These are phyloP conservation scores for Diaperis boleti DNA, from an alignment of 2,888 invertebrate species.

Conservation along the genomic window DNA sequence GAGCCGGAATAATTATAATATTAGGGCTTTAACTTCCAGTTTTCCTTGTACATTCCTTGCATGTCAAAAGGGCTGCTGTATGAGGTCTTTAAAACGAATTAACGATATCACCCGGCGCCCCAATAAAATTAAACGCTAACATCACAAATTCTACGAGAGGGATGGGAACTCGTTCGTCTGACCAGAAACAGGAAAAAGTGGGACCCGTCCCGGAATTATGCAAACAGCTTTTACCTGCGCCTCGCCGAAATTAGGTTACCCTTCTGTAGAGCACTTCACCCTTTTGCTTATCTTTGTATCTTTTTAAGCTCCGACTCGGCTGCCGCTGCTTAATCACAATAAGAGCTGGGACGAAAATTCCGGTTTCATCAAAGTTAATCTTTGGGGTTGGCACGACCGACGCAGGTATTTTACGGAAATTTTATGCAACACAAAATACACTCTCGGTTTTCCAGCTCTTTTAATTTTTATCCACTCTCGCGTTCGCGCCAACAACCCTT, in stretches of 20 bases:
- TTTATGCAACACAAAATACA: background rate
- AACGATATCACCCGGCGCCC: slow-evolving; percentile 49
- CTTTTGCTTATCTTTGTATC: slow-evolving; percentile 16
- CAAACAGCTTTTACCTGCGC: slow-evolving; percentile 7
- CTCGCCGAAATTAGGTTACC: slow-evolving; percentile 13
- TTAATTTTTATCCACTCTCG: background rate
- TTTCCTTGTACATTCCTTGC: slow-evolving; percentile 56
- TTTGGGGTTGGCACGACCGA: too few relatives aligned
- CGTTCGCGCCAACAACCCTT: slow-evolving; percentile 1
- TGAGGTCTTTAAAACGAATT: slow-evolving; percentile 51
- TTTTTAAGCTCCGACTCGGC: background rate
- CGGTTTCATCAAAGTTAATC: background rate
- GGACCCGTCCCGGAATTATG: too few relatives aligned
- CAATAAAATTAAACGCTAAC: slow-evolving; percentile 48
- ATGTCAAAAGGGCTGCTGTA: slow-evolving; percentile 53
- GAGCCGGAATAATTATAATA: slow-evolving; percentile 63
- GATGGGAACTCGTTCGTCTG: slow-evolving; percentile 19
- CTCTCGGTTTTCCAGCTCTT: background rate
- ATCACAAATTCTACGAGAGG: slow-evolving; percentile 32
- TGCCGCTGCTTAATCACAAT: background rate
- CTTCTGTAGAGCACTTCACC: slow-evolving; percentile 14
- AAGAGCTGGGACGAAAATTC: slow-evolving; percentile 11
- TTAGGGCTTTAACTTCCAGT: slow-evolving; percentile 56
- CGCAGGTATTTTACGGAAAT: background rate
- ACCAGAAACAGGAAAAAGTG: too few relatives aligned